phyloP scores from a whole-genome alignment of 2,113 vertebrate species.

The Riparia riparia region DNA sequence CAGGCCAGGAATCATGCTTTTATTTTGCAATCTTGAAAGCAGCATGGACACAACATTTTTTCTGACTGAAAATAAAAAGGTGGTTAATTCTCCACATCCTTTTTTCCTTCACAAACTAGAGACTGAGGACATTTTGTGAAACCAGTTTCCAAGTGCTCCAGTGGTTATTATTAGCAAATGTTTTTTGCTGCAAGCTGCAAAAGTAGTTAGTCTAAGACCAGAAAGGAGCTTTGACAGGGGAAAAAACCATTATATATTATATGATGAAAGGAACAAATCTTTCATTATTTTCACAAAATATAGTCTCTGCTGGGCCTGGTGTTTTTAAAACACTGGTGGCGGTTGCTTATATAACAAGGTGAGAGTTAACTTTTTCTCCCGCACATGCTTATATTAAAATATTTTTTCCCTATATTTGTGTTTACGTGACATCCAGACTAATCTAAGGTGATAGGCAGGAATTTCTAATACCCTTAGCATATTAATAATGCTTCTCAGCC shows the following conservation, averaged over 20 bases:
- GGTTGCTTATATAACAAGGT: not conserved
- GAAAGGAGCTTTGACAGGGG: not conserved
- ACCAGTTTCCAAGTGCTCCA: not conserved
- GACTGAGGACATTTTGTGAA: not conserved
- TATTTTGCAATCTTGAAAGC: not conserved
- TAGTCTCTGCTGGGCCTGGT: not conserved
- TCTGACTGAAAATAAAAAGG: not conserved
- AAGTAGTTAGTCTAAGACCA: not conserved
- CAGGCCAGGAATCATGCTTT: not conserved
- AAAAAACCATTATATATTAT: not conserved
- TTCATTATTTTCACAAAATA: not conserved
- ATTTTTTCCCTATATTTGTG: not conserved
- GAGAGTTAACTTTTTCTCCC: not conserved
- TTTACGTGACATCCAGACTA: not conserved
- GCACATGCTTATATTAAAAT: not conserved
- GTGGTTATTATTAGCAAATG: conserved; percentile 9
- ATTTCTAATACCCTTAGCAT: not conserved
- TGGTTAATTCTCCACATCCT: not conserved
- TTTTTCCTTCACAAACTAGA: not conserved
- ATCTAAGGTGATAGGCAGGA: not conserved
- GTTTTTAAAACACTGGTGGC: not conserved
- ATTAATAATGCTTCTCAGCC: not conserved
- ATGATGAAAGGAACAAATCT: not conserved
- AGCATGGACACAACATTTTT: not conserved
- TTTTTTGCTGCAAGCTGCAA: not conserved